Percentiles rank a stretch among this genome's conserved stretches.
Evolutionary conservation across 1,140 invertebrate genomes (phyloP).

Genomic region (Pseudomyrmex concolor): DNA sequence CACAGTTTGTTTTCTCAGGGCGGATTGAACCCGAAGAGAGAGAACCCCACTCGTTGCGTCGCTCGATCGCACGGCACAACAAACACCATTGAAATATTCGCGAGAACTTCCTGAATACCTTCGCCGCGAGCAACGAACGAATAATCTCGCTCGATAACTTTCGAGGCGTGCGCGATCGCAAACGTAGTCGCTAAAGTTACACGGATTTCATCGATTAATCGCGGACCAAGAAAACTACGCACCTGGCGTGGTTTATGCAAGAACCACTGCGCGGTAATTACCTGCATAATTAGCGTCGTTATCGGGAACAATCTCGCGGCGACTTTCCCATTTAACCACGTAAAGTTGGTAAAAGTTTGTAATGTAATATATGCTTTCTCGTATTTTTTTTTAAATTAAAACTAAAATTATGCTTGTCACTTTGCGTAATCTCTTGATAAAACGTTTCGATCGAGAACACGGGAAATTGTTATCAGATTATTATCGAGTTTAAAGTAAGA

Average conservation of each 20-base stretch:
- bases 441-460: slow-evolving; percentile 17
- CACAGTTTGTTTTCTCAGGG: slow-evolving; percentile 83
- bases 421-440: slow-evolving; percentile 9
- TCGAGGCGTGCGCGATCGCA: not conserved
- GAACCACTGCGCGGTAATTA: not conserved
- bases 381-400: not conserved
- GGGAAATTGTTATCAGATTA: slow-evolving; percentile 8
- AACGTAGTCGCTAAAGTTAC: not conserved
- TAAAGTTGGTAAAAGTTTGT: not conserved
- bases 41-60: slow-evolving; percentile 81
- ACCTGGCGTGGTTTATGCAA: not conserved
- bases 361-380: not conserved
- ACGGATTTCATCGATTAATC: not conserved
- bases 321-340: slow-evolving; percentile 7
- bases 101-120: slow-evolving; percentile 6
- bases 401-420: not conserved
- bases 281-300: not conserved
- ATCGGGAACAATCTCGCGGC: not conserved
- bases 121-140: not conserved
- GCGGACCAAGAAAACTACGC: not conserved
- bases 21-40: slow-evolving; percentile 72
- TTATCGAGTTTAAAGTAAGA: slow-evolving; percentile 14
- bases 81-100: slow-evolving; percentile 72
- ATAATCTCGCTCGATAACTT: not conserved
- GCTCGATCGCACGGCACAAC: slow-evolving; percentile 78